Evolutionary conservation across 2,113 vertebrate genomes (phyloP), one percentile per base, ranked within the genome.

Genomic region (Hymenochirus boettgeri): DNA sequence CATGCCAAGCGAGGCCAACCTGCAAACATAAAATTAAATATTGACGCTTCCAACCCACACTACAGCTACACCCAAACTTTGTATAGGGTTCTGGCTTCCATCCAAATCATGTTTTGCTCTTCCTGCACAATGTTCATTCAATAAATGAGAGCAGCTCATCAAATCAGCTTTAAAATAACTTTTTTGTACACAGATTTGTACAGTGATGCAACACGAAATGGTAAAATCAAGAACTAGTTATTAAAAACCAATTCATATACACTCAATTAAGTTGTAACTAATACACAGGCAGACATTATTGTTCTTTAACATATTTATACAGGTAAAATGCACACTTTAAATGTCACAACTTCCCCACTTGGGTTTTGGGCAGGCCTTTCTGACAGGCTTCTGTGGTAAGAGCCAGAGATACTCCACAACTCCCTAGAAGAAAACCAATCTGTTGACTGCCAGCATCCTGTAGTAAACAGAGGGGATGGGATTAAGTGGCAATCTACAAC

Each of bases 361-460:
- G 95, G 62, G 94, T 90, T 86, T 98, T 98, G 8, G 96, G 96
- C 27, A 98, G 85, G 39, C 96, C 96, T 48, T 98, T 98, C 79
- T 97, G 96, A 84, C 96, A 98, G 29, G 91, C 93, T 0, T 98
- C 96, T 5, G 94, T 94, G 73, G 96, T 98, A 76, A 98, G 83
- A 37, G 95, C 96, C 70, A 98, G 76, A 0, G 89, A 84, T n/a
- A 98, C 87, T 0, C 95, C 93, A 64, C 96, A 98, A 79, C 96
- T 96, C 71, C 95, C 91, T 85, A 98, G 64, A 69, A 98, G 86
- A 80, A 98, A 98, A 4, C 96, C 96, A 1, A 95, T 90, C 81
- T 98, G 95, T 75, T 94, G 94, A 79, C 95, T 94, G 64, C 95
- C 95, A 5, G 96, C 93, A 23, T 98, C 96, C 96, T 98, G 70